Conservation (phyloP, 2,113 vertebrate species). For the Ciconia boyciana region DNA sequence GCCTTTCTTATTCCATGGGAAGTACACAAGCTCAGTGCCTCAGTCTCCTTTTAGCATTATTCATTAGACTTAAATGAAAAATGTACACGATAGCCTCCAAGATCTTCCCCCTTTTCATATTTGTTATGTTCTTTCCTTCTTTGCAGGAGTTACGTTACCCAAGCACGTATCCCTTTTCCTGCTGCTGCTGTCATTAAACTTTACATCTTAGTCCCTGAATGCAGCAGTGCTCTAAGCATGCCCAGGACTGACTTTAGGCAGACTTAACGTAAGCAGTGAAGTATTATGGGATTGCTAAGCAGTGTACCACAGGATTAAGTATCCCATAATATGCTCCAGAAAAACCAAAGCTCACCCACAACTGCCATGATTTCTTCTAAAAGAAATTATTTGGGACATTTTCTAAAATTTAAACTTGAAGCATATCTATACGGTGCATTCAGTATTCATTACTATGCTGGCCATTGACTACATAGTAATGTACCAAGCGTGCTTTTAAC, state of each 20-base stretch:
- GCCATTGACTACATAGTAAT: too few species aligned
- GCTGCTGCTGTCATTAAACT: neutral
- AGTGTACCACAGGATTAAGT: neutral
- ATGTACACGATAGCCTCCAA: neutral
- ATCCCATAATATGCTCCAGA: neutral
- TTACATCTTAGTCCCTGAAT: neutral
- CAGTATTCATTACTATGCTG: neutral
- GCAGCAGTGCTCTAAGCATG: neutral
- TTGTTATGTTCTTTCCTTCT: neutral
- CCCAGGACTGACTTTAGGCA: neutral
- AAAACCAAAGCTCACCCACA: neutral
- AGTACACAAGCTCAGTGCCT: neutral
- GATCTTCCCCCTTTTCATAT: neutral
- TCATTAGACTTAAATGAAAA: neutral
- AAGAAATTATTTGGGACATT: neutral
- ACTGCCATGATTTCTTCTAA: neutral
- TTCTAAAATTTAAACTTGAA: neutral
- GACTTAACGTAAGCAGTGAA: neutral
- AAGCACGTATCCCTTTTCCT: neutral
- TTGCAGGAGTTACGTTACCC: neutral
- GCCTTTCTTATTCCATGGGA: neutral
- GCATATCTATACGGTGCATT: neutral
- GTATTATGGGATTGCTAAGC: neutral
- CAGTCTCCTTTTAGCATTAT: neutral
- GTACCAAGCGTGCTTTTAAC: neutral